phyloP scores from a whole-genome alignment of 2,797 vertebrate species.

The Pygocentrus nattereri region DNA sequence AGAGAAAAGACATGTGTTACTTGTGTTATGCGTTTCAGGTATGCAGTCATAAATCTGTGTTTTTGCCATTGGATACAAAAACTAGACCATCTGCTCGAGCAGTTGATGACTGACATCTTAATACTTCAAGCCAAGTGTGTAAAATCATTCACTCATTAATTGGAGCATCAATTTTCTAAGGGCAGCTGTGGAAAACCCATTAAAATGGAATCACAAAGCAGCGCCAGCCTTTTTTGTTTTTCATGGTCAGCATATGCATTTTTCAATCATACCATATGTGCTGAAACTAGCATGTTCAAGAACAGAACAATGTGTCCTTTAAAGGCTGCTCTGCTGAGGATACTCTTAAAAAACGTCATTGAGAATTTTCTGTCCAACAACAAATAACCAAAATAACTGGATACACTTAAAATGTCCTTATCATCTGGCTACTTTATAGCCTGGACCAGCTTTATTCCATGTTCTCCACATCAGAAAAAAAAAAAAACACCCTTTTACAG shows the following conservation, averaged over 20 bases:
- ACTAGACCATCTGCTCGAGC: no score
- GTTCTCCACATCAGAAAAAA: not conserved
- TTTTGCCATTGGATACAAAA: not conserved
- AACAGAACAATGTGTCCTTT: not conserved
- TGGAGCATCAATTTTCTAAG: no score
- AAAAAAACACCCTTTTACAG: not conserved
- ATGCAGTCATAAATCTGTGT: not conserved
- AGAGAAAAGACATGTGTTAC: not conserved
- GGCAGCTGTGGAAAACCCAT: no score
- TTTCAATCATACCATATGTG: no score
- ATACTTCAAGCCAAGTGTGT: not conserved
- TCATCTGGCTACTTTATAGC: not conserved
- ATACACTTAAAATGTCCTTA: not conserved
- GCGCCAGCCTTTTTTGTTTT: no score
- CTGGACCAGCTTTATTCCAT: not conserved
- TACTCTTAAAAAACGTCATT: not conserved
- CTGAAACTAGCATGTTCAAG: no score
- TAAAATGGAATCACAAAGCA: no score
- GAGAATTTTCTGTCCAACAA: not conserved
- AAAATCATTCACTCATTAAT: no score
- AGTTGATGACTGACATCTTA: not conserved
- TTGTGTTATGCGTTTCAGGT: not conserved
- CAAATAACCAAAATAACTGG: not conserved
- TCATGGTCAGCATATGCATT: no score
- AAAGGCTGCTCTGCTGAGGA: not conserved